phyloP scores from a whole-genome alignment of 2,113 vertebrate genomes.

The Chamaetylas fuelleborni region DNA sequence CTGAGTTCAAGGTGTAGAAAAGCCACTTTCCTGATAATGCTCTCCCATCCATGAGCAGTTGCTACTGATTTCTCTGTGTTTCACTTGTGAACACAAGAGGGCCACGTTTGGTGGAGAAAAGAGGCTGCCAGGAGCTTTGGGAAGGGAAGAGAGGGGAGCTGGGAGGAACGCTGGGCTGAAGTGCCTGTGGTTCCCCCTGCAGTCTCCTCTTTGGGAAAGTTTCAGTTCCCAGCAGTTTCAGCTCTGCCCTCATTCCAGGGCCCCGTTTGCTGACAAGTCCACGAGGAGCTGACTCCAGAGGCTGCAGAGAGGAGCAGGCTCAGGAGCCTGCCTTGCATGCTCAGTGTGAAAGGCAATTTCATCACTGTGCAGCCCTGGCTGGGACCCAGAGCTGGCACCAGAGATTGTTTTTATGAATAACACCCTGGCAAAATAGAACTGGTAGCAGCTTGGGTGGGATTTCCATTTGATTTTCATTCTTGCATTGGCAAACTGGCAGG shows the following conservation, averaged over 20 bases:
- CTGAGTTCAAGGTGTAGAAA: background rate
- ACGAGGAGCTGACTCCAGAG: background rate
- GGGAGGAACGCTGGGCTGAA: background rate
- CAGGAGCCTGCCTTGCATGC: background rate
- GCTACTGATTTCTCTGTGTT: background rate
- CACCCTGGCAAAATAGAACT: background rate
- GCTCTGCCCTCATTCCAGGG: background rate
- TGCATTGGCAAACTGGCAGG: background rate
- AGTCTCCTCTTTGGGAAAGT: background rate
- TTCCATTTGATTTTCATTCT: background rate
- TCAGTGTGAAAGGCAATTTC: background rate
- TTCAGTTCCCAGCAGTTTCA: background rate
- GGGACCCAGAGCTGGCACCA: constrained; percentile 24
- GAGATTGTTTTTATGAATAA: constrained; percentile 29
- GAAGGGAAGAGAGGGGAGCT: background rate
- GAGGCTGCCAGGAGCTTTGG: background rate
- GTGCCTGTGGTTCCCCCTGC: background rate
- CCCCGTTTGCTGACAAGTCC: background rate
- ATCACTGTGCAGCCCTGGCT: constrained; percentile 19
- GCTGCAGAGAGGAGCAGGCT: background rate
- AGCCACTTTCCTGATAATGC: background rate
- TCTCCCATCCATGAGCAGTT: background rate
- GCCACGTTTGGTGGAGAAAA: background rate
- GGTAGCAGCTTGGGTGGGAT: constrained; percentile 35
- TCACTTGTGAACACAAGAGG: constrained; percentile 39